Evolutionary conservation across 2,797 vertebrate species (phyloP).

Genomic region (Betta splendens): DNA sequence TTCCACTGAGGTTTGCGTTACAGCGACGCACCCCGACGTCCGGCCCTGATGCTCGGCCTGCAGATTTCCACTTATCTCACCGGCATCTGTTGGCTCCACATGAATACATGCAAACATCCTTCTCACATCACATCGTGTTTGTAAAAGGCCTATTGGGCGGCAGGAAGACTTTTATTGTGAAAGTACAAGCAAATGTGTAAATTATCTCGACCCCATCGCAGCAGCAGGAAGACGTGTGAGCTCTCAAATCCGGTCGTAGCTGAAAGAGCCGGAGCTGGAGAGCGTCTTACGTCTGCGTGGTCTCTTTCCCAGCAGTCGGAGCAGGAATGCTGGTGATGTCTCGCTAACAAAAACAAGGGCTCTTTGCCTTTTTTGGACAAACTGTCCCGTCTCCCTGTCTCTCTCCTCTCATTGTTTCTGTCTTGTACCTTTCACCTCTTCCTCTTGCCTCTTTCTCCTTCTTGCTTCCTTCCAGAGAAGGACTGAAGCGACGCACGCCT

Average conservation of each 20-base stretch:
- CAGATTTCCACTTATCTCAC: not conserved
- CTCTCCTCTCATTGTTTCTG: not conserved
- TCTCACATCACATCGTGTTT: not conserved
- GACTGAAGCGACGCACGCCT: slow-evolving; percentile 5
- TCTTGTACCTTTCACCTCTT: not conserved
- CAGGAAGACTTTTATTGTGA: slow-evolving; percentile 10
- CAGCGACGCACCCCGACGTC: slow-evolving; percentile 36
- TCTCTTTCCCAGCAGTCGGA: not conserved
- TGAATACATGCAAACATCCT: not conserved
- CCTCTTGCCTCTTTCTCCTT: slow-evolving; percentile 2
- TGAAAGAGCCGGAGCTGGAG: no score
- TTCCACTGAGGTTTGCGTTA: slow-evolving; percentile 36
- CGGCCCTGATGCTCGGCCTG: slow-evolving; percentile 21
- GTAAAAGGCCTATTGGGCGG: not conserved
- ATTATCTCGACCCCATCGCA: not conserved
- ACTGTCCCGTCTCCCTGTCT: not conserved
- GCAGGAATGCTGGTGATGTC: slow-evolving; percentile 31
- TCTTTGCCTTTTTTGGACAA: slow-evolving; percentile 32
- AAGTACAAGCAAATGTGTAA: not conserved
- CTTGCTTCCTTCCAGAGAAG: not conserved
- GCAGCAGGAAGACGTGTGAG: not conserved
- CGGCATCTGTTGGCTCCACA: not conserved
- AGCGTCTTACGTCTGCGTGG: slow-evolving; percentile 13
- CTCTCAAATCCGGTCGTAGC: not conserved
- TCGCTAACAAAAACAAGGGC: slow-evolving; percentile 12